Base-by-base conservation (phyloP, 2,113 vertebrate species). In the Bos indicus region DNA sequence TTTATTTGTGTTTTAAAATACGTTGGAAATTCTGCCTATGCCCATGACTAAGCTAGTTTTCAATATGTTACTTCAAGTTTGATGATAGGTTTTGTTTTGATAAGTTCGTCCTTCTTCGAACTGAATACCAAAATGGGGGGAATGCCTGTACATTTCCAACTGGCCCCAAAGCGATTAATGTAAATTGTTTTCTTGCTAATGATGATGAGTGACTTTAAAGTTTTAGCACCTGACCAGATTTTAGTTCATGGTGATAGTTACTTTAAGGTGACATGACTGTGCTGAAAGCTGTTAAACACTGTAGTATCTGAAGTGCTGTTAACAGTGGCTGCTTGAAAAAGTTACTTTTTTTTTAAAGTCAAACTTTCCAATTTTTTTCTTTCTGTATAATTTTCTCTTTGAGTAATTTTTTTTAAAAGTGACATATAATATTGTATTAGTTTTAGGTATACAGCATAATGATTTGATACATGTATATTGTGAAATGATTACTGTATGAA, bases 241-340 rank as follows among this genome's bases (percentile, higher is more conserved):
- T 99, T n/a, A 98, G 99, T 92, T 99, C 99, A 0, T 99, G 99
- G 97, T 99, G 98, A 98, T 99, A 99, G 89, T 99, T 99, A 98
- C 99, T 99, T 88, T 99, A 99, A 1, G 99, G 99, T 64, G 99
- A 99, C 1, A 98, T 98, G 17, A 98, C 95, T 2, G 99, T 99
- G 0, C 99, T 99, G 95, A 99, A 97, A 40, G 99, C 99, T 33
- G 99, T 99, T 21, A 99, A 86, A 74, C 99, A 99, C 99, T 99
- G 99, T 97, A 99, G 98, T 3, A 99, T 98, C 90, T 99, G 99
- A 98, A 40, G 99, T 67, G 48, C 99, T 99, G 98, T 99, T 99
- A 92, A 99, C 99, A 51, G 28, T 97, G 23, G 25, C 12, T 90
- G 52, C 21, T 94, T 81, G 81, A 56, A 81, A 94, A 81, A 28